A percentile compares a stretch with the other conserved stretches of the same genome.
Evolutionary conservation across 2,797 vertebrate species (phyloP).

Genomic region (Fratercula arctica): DNA sequence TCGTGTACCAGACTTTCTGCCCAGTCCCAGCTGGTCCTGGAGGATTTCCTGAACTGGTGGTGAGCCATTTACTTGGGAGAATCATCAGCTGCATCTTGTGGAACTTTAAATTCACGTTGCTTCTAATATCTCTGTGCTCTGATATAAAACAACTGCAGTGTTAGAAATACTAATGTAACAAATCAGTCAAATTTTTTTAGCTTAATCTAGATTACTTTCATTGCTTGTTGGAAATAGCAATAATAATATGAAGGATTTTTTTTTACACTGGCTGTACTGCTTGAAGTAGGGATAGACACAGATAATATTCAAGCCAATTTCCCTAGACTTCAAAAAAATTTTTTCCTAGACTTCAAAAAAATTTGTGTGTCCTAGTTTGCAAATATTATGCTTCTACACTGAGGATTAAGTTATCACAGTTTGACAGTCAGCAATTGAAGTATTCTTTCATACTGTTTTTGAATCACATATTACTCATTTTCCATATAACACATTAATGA

Average conservation of each 20-base stretch:
- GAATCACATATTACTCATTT: slow-evolving; percentile 18
- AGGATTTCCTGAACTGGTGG: not conserved
- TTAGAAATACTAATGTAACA: not conserved
- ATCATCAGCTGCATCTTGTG: not conserved
- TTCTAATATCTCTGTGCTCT: not conserved
- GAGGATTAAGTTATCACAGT: slow-evolving; percentile 23
- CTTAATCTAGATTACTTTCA: not conserved
- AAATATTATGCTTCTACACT: slow-evolving; percentile 22
- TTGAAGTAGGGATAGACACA: not conserved
- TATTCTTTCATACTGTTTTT: slow-evolving; percentile 23
- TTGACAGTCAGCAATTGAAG: slow-evolving; percentile 14
- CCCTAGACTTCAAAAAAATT: slow-evolving; percentile 3
- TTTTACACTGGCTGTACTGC: not conserved
- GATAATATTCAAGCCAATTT: slow-evolving; percentile 21
- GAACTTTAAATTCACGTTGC: not conserved
- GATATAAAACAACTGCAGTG: not conserved
- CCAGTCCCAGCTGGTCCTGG: not conserved
- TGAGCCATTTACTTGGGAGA: not conserved
- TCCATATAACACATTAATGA: not conserved
- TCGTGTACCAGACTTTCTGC: not conserved
- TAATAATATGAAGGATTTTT: not conserved
- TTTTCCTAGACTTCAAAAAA: slow-evolving; percentile 32
- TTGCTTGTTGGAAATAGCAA: not conserved
- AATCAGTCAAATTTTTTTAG: not conserved
- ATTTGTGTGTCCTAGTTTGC: slow-evolving; percentile 11